These are phyloP conservation scores for Mormyrus hasselquistii DNA, from an alignment of 2,797 vertebrate species.

Conservation along the genomic window DNA sequence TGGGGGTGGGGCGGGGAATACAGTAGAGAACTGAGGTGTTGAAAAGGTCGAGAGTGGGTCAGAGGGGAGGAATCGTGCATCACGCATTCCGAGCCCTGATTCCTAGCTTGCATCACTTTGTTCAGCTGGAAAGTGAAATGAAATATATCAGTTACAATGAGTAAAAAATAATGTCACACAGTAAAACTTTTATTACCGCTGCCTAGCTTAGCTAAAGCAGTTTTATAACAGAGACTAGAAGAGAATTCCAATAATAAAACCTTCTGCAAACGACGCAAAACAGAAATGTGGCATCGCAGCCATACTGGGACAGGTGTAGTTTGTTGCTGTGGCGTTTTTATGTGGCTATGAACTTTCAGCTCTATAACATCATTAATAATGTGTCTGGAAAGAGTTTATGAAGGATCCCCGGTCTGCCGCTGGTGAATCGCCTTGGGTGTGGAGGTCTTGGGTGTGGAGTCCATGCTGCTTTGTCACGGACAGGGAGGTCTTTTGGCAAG, in stretches of 20 bases:
- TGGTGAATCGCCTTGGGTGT: not conserved
- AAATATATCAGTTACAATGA: not conserved
- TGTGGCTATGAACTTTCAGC: constrained; percentile 51
- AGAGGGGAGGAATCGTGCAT: not conserved
- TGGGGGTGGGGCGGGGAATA: constrained; percentile 35
- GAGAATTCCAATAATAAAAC: not conserved
- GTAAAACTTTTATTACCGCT: constrained; percentile 8
- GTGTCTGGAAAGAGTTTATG: constrained; percentile 48
- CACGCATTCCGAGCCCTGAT: constrained; percentile 27
- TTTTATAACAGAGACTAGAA: constrained; percentile 11
- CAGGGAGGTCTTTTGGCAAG: not conserved
- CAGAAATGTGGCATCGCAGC: constrained; percentile 35
- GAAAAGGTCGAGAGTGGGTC: constrained; percentile 24
- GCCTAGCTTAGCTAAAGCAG: not conserved
- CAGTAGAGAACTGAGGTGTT: constrained; percentile 16
- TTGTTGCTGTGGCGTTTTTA: constrained; percentile 49
- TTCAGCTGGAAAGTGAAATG: not conserved
- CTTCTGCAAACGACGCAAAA: constrained; percentile 38
- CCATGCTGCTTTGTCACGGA: constrained; percentile 21
- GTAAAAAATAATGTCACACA: constrained; percentile 6
- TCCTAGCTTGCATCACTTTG: constrained; percentile 2
- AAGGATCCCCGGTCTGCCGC: constrained; percentile 33
- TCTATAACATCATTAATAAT: constrained; percentile 61
- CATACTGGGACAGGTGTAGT: constrained; percentile 34
- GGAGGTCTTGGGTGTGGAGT: not conserved